Percentiles rank a stretch among this genome's conserved stretches.
Evolutionary conservation across 2,888 invertebrate species (phyloP).

Genomic region (Troilus luridus): DNA sequence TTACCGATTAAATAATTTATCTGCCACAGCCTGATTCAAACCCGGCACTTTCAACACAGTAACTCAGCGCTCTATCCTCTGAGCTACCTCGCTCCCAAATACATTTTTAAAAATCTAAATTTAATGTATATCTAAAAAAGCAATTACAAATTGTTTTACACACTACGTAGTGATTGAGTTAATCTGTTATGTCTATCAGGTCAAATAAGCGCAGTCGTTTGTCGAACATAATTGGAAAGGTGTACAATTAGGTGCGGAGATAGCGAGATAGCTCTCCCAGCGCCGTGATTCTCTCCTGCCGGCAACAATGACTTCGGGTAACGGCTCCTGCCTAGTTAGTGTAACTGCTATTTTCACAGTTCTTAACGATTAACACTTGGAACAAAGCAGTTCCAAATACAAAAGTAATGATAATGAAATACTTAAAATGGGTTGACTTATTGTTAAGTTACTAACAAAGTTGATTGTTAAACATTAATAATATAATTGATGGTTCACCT

Average conservation of each 20-base stretch:
- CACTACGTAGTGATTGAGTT: background rate
- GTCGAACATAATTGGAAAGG: background rate
- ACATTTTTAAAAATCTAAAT: background rate
- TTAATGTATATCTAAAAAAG: too few relatives aligned
- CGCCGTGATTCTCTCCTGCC: background rate
- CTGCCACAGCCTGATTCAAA: too few relatives aligned
- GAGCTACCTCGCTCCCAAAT: too few relatives aligned
- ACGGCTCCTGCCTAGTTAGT: background rate
- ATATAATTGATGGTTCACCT: too few relatives aligned
- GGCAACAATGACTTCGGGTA: background rate
- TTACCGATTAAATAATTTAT: too few relatives aligned
- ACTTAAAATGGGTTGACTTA: too few relatives aligned
- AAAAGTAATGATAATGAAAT: too few relatives aligned
- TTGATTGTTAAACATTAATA: too few relatives aligned
- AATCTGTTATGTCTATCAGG: background rate
- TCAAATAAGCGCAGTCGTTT: background rate
- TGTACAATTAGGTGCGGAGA: slow-evolving; percentile 14
- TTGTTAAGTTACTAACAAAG: too few relatives aligned
- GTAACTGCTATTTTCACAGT: background rate
- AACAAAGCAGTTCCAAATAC: background rate
- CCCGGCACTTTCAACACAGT: too few relatives aligned
- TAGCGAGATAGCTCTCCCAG: background rate
- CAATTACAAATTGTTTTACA: background rate
- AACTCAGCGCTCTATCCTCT: too few relatives aligned
- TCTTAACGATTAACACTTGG: background rate